Base-by-base conservation (phyloP, 2,797 vertebrate species). In the Chloroceryle inda region DNA sequence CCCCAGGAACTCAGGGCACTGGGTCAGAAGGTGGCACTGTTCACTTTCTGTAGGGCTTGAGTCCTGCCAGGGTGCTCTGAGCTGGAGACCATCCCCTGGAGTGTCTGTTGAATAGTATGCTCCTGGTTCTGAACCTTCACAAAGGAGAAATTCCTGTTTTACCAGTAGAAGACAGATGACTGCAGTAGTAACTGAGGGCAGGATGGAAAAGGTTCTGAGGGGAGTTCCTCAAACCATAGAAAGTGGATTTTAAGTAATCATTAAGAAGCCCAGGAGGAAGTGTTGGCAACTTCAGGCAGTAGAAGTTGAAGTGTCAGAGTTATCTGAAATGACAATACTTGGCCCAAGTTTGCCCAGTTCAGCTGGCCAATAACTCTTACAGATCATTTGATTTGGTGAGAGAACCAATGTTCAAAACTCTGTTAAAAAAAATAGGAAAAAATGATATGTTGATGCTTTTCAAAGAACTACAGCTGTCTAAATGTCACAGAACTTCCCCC, bases 21-120 rank as follows among this genome's bases (percentile, higher is more conserved):
- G 49, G 49, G 85, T 93, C 88, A 73, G 94, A 67, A 92, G 90
- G 59, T 88, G 94, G 76, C 93, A 88, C 85, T 93, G 73, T 73
- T 88, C n/a, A 3, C 85, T 37, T 47, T 85, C 69, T 35, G 26
- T 38, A 84, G 79, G 53, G 61, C 72, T 81, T 0, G 0, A 44
- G 64, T 68, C 49, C 49, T 64, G 44, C 27, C 44, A 42, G 29
- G 42, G 44, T 80, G 38, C 38, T 72, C 6, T 10, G 37, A 20
- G 33, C 45, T 75, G 78, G 50, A 76, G 47, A 67, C 21, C 13
- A 8, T 56, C 22, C 24, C 20, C 4, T 23, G 26, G 23, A 14
- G 22, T 42, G 38, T 40, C 58, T 42, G 58, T 33, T 72, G 4
- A 31, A 2, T 12, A 23, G 13, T 11, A 7, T 42, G 18, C 29